Percentiles rank a stretch among this genome's conserved stretches.
Conservation (phyloP, 2,888 invertebrate species). For the Fragum fragum region DNA sequence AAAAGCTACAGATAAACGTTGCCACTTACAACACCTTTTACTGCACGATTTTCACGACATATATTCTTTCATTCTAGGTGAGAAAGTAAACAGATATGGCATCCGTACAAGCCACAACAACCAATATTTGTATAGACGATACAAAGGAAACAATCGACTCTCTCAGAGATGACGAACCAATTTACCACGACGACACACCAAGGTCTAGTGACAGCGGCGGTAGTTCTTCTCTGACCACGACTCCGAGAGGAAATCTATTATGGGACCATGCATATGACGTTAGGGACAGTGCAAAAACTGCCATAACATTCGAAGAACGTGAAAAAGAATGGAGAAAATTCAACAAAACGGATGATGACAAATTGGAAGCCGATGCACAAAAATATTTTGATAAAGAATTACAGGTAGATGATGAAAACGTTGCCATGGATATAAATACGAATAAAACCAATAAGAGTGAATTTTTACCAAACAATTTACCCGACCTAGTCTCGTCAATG, state of each 20-base stretch:
- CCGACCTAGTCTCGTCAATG: slow-evolving; percentile 49
- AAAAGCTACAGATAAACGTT: too few relatives aligned
- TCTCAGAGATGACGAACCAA: slow-evolving; percentile 29
- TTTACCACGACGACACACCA: slow-evolving; percentile 31
- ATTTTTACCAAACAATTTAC: slow-evolving; percentile 19
- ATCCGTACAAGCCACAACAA: background rate
- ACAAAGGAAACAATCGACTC: background rate
- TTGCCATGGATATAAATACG: background rate
- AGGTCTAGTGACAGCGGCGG: slow-evolving; percentile 31
- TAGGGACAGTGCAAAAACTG: background rate
- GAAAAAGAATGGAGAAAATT: slow-evolving; percentile 52
- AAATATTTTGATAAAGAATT: background rate
- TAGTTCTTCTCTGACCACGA: slow-evolving; percentile 31
- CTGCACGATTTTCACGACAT: too few relatives aligned
- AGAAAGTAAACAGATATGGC: slow-evolving; percentile 4
- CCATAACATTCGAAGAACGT: slow-evolving; percentile 22
- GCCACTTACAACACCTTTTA: too few relatives aligned
- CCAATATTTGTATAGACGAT: background rate
- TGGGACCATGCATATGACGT: slow-evolving; percentile 63
- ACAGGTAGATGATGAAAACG: background rate
- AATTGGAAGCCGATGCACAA: slow-evolving; percentile 48
- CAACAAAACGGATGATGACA: slow-evolving; percentile 64
- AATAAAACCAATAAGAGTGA: background rate
- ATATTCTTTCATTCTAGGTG: background rate
- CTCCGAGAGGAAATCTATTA: slow-evolving; percentile 48